Conservation (phyloP, 2,888 invertebrate genomes). For the Gasteruption jaculator region DNA sequence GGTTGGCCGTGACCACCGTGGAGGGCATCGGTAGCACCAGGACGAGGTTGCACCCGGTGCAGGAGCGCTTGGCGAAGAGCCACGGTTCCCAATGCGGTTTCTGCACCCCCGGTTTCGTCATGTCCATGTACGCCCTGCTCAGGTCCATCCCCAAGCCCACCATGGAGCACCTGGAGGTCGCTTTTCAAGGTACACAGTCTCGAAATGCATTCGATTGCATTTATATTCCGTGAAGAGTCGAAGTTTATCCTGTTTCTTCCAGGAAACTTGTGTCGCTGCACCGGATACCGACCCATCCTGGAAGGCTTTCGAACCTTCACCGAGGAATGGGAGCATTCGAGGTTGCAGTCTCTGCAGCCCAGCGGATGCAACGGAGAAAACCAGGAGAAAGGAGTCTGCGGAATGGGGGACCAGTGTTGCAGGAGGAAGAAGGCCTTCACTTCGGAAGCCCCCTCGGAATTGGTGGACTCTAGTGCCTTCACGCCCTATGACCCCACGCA, state of each 20-base stretch:
- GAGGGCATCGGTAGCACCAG: slow-evolving; percentile 87
- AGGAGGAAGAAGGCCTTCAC: slow-evolving; percentile 44
- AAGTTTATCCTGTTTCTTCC: slow-evolving; percentile 12
- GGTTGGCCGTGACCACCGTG: slow-evolving; percentile 84
- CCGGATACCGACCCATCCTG: slow-evolving; percentile 90
- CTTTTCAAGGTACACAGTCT: slow-evolving; percentile 68
- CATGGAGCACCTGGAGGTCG: slow-evolving; percentile 72
- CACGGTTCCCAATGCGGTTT: slow-evolving; percentile 96
- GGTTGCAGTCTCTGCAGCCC: slow-evolving; percentile 39
- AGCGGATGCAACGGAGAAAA: slow-evolving; percentile 12
- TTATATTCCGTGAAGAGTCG: background rate
- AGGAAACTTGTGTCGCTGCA: slow-evolving; percentile 84
- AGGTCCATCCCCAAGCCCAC: slow-evolving; percentile 69
- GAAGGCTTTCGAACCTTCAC: slow-evolving; percentile 85
- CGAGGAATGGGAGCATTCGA: slow-evolving; percentile 65
- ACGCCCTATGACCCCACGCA: slow-evolving; percentile 74
- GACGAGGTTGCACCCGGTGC: slow-evolving; percentile 77
- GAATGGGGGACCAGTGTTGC: slow-evolving; percentile 68
- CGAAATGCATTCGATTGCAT: background rate
- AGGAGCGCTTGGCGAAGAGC: slow-evolving; percentile 81
- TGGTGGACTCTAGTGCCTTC: slow-evolving; percentile 63
- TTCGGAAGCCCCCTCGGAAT: slow-evolving; percentile 46
- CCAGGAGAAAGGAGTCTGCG: slow-evolving; percentile 54
- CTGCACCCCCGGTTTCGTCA: slow-evolving; percentile 93
- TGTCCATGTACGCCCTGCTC: slow-evolving; percentile 92